Conservation (phyloP, 2,797 vertebrate species). For the Sebastes nivosus region DNA sequence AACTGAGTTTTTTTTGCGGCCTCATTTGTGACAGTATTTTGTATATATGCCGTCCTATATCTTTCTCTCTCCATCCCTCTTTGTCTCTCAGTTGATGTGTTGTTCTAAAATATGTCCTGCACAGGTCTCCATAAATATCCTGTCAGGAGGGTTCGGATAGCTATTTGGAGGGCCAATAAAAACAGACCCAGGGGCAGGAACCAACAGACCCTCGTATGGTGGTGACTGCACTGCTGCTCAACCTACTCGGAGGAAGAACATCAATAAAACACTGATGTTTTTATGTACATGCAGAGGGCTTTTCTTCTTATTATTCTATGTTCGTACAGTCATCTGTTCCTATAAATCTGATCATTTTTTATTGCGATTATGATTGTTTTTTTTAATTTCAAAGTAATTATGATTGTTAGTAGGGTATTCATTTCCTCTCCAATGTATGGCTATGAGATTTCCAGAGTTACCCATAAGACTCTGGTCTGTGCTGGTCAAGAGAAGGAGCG, state of each 20-base stretch:
- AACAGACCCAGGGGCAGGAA: slow-evolving; percentile 35
- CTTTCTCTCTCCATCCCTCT: not conserved
- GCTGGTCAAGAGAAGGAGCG: not conserved
- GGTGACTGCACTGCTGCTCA: slow-evolving; percentile 25
- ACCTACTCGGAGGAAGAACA: not conserved
- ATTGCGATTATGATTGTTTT: not conserved
- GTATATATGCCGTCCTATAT: not conserved
- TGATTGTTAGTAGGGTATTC: not conserved
- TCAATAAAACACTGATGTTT: slow-evolving; percentile 42
- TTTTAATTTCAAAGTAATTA: not conserved
- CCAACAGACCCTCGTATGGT: slow-evolving; percentile 7
- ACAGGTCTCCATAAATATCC: slow-evolving; percentile 39
- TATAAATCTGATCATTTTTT: not conserved
- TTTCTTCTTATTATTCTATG: not conserved
- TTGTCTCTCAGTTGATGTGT: not conserved
- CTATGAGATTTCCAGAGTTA: not conserved
- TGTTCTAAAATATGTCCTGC: slow-evolving; percentile 28
- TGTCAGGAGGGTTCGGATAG: slow-evolving; percentile 25
- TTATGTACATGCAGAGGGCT: not conserved
- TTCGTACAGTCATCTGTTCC: not conserved
- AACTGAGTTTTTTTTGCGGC: not conserved
- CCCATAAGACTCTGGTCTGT: not conserved
- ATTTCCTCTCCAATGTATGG: not conserved
- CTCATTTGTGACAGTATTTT: not conserved
- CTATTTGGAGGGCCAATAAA: slow-evolving; percentile 46